These are phyloP conservation scores for Lycocerus yunnanus DNA, from an alignment of 2,888 invertebrate genomes.

Conservation along the genomic window DNA sequence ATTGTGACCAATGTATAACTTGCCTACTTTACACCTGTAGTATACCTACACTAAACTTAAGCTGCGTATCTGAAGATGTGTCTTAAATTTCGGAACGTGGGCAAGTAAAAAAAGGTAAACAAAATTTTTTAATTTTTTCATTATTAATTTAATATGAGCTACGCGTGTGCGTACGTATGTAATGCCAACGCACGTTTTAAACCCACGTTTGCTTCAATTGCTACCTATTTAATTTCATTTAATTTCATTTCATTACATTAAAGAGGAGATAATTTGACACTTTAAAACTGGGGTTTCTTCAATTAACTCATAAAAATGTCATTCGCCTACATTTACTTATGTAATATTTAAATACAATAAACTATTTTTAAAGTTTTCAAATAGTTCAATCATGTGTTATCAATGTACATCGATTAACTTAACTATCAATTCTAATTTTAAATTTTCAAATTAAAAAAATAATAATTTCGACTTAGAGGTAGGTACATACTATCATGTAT, in stretches of 20 bases:
- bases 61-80: not conserved
- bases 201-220: constrained; percentile 30
- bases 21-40: not conserved
- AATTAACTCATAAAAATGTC: constrained; percentile 33
- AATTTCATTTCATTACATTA: constrained; percentile 33
- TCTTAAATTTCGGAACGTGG: not conserved
- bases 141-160: not conserved
- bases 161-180: not conserved
- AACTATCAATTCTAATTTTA: not conserved
- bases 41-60: too few species aligned
- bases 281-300: constrained; percentile 33
- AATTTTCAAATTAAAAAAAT: not conserved
- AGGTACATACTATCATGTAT: too few species aligned
- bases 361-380: not conserved
- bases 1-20: not conserved
- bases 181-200: constrained; percentile 15
- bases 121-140: not conserved
- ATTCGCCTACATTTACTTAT: constrained; percentile 31
- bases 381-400: not conserved
- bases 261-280: constrained; percentile 36
- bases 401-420: not conserved
- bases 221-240: constrained; percentile 30
- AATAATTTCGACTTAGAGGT: not conserved
- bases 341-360: constrained; percentile 14
- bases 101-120: not conserved